Base-by-base conservation (phyloP, 2,113 vertebrate genomes). In the Oxyura jamaicensis region DNA sequence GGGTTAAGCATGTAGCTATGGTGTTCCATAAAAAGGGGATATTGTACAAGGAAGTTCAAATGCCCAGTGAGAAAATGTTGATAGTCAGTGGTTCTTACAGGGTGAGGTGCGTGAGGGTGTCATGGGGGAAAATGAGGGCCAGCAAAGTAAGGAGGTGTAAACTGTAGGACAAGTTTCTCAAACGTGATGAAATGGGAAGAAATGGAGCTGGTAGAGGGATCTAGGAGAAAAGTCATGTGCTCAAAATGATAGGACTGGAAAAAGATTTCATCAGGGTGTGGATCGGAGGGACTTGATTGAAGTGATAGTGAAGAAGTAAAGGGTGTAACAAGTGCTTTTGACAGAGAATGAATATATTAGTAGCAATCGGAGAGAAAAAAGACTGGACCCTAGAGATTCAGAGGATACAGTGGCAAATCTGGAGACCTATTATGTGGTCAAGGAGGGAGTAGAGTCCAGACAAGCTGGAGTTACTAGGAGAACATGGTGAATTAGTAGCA, bases 161-260 rank as follows among this genome's bases (percentile, higher is more conserved):
- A 63, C 10, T 55, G 60, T 65, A 72, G 60, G 39, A 65, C 26
- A 83, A 12, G 48, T 93, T 93, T 78, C 44, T 85, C 83, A 71
- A 90, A 78, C 39, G 15, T 93, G 68, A 62, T 75, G 88, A 93
- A 93, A 94, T 83, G 39, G 26, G 71, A 85, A 68, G 60, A 81
- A 1, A 21, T 60, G 4, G 42, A 79, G 35, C 26, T 56, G 18
- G 17, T 81, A 52, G 76, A 88, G 39, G 10, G 35, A 93, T 91
- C 12, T 80, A 56, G 63, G 50, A 96, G 91, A 90, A 63, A 74
- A 83, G 73, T 90, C 29, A 26, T 44, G 23, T 48, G 35, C 46
- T 72, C 22, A 65, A 55, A 91, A 93, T 75, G 52, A 91, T 42
- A 83, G 67, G 71, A 90, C 65, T 92, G 52, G 78, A 65, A 77